These are phyloP conservation scores for Electrona antarctica DNA, from an alignment of 2,113 vertebrate species.

Conservation along the genomic window DNA sequence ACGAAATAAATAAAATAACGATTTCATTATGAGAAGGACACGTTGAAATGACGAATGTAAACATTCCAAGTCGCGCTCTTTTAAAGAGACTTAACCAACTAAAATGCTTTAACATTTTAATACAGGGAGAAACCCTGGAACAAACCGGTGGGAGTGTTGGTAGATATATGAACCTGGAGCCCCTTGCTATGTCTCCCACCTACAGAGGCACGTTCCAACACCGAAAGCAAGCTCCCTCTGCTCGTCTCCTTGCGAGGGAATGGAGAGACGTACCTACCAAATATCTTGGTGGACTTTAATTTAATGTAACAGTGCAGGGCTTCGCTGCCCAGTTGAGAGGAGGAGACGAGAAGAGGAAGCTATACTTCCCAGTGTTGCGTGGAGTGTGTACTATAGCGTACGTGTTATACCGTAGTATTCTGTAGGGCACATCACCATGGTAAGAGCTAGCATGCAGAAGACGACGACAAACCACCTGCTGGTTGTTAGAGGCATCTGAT, in stretches of 20 bases:
- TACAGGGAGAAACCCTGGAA: background rate
- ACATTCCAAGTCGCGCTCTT: too few species aligned
- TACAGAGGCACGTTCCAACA: conserved; percentile 52
- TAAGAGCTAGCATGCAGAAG: conserved; percentile 74
- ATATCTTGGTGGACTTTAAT: too few species aligned
- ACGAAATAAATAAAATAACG: too few species aligned
- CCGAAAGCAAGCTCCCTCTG: conserved; percentile 43
- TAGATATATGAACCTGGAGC: conserved; percentile 61
- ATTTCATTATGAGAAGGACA: too few species aligned
- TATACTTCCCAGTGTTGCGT: conserved; percentile 57
- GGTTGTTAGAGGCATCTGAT: conserved; percentile 70
- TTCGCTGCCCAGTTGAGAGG: too few species aligned
- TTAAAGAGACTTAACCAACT: too few species aligned
- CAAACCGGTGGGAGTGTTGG: conserved; percentile 60
- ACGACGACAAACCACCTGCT: conserved; percentile 62
- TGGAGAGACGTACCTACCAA: background rate
- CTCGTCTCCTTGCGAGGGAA: background rate
- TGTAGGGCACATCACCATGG: conserved; percentile 62
- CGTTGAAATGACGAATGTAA: too few species aligned
- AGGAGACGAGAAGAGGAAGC: conserved; percentile 15
- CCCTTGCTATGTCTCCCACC: conserved; percentile 44
- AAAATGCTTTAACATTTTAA: too few species aligned
- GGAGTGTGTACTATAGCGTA: conserved; percentile 41
- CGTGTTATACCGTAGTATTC: conserved; percentile 51
- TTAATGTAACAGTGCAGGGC: background rate